Evolutionary conservation across 2,888 invertebrate species (phyloP).

Genomic region (Sphinx pinastri): DNA sequence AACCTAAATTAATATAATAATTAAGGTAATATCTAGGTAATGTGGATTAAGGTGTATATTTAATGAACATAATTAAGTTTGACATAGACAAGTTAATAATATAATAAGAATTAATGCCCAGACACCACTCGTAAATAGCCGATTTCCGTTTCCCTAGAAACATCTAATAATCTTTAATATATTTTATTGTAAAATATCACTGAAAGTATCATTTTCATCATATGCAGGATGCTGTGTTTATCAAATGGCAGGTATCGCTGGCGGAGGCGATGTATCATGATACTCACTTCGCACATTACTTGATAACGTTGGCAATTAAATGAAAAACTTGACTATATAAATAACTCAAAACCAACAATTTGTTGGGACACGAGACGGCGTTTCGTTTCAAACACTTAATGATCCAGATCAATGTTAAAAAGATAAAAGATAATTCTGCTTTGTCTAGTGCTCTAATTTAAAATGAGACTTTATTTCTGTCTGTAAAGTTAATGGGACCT

Average conservation of each 20-base stretch:
- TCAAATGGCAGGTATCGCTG: conserved; percentile 32
- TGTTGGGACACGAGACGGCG: conserved; percentile 9
- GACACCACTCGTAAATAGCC: neutral
- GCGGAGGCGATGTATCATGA: conserved; percentile 41
- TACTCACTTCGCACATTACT: conserved; percentile 32
- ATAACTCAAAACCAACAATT: conserved; percentile 31
- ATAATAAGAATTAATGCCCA: neutral
- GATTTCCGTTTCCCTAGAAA: neutral
- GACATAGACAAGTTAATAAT: no score
- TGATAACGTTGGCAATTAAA: conserved; percentile 34
- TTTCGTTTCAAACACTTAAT: neutral
- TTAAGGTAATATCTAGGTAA: no score
- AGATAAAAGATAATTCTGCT: neutral
- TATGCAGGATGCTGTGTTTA: conserved; percentile 26
- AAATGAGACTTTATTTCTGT: conserved; percentile 21
- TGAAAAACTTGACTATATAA: conserved; percentile 33
- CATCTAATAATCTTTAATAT: neutral
- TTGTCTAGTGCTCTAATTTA: conserved; percentile 7
- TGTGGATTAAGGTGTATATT: no score
- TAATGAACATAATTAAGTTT: no score
- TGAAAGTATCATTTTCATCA: conserved; percentile 35
- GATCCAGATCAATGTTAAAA: neutral
- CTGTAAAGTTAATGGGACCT: neutral
- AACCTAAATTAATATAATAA: neutral
- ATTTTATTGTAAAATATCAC: neutral